Conservation (phyloP, 1,140 invertebrate genomes). For the Apolygus lucorum region DNA sequence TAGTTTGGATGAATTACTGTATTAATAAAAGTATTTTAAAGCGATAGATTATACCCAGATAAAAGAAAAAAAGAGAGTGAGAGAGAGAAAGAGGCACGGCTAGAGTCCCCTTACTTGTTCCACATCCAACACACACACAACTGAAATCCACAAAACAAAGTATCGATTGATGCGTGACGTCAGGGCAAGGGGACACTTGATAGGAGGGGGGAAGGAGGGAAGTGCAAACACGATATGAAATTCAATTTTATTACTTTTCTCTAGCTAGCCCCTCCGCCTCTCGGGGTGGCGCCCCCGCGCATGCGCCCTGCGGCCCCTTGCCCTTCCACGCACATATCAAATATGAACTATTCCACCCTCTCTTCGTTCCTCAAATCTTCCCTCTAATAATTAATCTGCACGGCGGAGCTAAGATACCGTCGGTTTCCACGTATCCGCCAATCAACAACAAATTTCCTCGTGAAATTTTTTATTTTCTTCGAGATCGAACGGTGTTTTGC, state of each 20-base stretch:
- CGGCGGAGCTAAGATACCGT: too few relatives aligned
- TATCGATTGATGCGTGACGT: constrained; percentile 31
- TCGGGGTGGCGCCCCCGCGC: constrained; percentile 16
- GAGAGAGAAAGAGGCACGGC: neutral
- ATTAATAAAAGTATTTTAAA: too few relatives aligned
- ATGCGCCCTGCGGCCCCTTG: constrained; percentile 16
- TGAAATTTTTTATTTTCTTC: neutral
- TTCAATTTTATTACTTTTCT: constrained; percentile 36
- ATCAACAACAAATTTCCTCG: too few relatives aligned
- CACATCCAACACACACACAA: constrained; percentile 25
- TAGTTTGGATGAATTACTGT: too few relatives aligned
- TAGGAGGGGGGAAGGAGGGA: constrained; percentile 27
- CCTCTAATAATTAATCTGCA: constrained; percentile 1
- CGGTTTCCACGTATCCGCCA: too few relatives aligned
- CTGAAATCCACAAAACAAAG: constrained; percentile 30
- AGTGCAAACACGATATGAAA: constrained; percentile 36
- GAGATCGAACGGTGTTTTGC: too few relatives aligned
- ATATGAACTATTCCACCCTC: constrained; percentile 3
- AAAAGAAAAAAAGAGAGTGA: neutral
- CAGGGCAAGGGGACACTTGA: constrained; percentile 28
- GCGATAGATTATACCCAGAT: too few relatives aligned
- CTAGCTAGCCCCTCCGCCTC: constrained; percentile 24
- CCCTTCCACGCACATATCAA: constrained; percentile 12
- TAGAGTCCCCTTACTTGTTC: neutral
- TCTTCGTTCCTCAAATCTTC: constrained; percentile 13